These are phyloP conservation scores for Drepana arcuata DNA, from an alignment of 1,140 invertebrate genomes.

Conservation along the genomic window DNA sequence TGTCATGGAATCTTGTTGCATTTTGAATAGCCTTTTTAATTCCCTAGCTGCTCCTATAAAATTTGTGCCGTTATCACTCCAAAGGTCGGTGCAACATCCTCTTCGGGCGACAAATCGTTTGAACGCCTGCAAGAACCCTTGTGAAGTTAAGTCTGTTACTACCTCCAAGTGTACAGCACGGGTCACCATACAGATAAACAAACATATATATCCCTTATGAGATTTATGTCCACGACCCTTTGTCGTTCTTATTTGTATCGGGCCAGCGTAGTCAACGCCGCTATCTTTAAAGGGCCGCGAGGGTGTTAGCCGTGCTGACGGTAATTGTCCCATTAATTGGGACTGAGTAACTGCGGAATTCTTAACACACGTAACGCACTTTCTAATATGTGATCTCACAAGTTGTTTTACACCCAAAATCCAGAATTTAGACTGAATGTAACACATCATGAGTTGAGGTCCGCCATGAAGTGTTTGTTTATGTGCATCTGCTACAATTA, in stretches of 20 bases:
- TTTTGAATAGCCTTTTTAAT: conserved; percentile 8
- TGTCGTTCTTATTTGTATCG: neutral
- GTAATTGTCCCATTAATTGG: conserved; percentile 5
- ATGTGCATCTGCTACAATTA: conserved; percentile 3
- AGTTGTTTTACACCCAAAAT: neutral
- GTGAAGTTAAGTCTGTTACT: conserved; percentile 8
- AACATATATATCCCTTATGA: conserved; percentile 2
- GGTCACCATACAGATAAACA: conserved; percentile 5
- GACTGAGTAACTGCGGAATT: neutral
- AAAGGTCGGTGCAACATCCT: conserved; percentile 14
- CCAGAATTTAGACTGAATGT: neutral
- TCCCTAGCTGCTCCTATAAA: conserved; percentile 35
- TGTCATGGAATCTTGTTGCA: conserved; percentile 10
- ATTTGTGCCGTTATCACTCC: conserved; percentile 44
- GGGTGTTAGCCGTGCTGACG: neutral
- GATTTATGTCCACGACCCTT: neutral
- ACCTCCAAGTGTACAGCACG: conserved; percentile 2
- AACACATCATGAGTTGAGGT: neutral
- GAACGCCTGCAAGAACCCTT: conserved; percentile 25
- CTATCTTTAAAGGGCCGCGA: neutral
- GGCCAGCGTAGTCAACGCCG: conserved; percentile 2
- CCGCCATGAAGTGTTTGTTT: conserved; percentile 5
- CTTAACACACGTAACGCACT: neutral
- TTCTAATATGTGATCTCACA: neutral
- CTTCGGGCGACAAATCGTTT: conserved; percentile 29